Base-by-base conservation (phyloP, 1,140 invertebrate genomes). In the Diorhabda sublineata region DNA sequence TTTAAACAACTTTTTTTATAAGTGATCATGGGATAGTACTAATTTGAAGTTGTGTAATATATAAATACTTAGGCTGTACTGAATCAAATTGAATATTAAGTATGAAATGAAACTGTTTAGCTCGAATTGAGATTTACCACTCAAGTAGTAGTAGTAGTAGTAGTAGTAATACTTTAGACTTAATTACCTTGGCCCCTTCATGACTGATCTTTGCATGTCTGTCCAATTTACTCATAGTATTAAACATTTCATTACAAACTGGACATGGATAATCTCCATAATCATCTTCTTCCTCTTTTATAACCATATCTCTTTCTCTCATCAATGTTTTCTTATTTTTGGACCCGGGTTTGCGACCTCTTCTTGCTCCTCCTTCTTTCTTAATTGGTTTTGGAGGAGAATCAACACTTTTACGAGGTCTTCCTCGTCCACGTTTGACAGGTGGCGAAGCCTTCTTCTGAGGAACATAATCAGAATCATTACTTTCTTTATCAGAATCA, bases 181-280 rank as follows among this genome's bases (percentile, higher is more conserved):
- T 26, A 52, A 52, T 4, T 52, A 52, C 47, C 61, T 78, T 77
- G 42, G 72, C 64, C 6, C 75, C 73, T 61, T 73, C 72, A 73
- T 80, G 79, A 42, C 63, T 59, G 2, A 71, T 67, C 47, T 69
- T 69, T 11, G 73, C 72, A 58, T 79, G 78, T 69, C 73, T 77
- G 42, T 80, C 78, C 56, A 79, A 69, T 26, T 73, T 64, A 62
- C 71, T 75, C 60, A 74, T 52, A 6, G 68, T 71, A 9, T 73
- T 62, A 64, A 77, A 80, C 42, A 78, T 73, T 58, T 76, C 73
- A n/a, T 75, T 64, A 66, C 80, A 81, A 41, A 69, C 56, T 4
- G 75, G 72, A 73, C 80, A 81, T 42, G 75, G 67, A 72, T 70
- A 80, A 44, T 77, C 72, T 3, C 73, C 74, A 43, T 70, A 71